Conservation (phyloP, 2,888 invertebrate genomes). For the Cantharis rufa region DNA sequence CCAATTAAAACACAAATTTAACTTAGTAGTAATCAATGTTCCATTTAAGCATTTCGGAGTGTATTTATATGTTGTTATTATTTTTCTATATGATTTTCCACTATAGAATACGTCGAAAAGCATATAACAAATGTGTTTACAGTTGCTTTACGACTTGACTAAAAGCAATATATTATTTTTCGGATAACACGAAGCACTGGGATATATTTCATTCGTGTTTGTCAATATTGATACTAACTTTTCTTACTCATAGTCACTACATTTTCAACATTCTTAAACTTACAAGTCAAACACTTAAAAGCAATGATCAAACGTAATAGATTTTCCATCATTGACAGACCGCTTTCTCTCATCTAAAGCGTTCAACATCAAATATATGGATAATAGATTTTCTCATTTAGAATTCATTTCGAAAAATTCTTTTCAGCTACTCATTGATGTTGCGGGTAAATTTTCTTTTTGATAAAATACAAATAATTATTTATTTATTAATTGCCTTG, state of each 20-base stretch:
- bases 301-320: background rate
- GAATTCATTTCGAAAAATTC: background rate
- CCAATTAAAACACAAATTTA: conserved; percentile 19
- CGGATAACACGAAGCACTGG: conserved; percentile 11
- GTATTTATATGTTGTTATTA: conserved; percentile 12
- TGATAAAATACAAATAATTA: background rate
- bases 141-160: conserved; percentile 21
- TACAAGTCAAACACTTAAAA: background rate
- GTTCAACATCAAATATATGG: background rate
- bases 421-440: background rate
- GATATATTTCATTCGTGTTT: conserved; percentile 21
- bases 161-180: conserved; percentile 22
- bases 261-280: background rate
- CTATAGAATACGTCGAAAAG: conserved; percentile 19
- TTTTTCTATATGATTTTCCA: conserved; percentile 17
- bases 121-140: conserved; percentile 28
- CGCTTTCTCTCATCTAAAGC: background rate
- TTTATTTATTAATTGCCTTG: background rate
- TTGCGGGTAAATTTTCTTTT: background rate
- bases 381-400: background rate
- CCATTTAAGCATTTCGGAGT: conserved; percentile 1
- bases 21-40: background rate
- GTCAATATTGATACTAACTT: conserved; percentile 18
- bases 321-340: conserved; percentile 1
- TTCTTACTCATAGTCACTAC: conserved; percentile 7